Evolutionary conservation across 2,113 vertebrate species (phyloP).

Genomic region (Paradoxurus hermaphroditus): DNA sequence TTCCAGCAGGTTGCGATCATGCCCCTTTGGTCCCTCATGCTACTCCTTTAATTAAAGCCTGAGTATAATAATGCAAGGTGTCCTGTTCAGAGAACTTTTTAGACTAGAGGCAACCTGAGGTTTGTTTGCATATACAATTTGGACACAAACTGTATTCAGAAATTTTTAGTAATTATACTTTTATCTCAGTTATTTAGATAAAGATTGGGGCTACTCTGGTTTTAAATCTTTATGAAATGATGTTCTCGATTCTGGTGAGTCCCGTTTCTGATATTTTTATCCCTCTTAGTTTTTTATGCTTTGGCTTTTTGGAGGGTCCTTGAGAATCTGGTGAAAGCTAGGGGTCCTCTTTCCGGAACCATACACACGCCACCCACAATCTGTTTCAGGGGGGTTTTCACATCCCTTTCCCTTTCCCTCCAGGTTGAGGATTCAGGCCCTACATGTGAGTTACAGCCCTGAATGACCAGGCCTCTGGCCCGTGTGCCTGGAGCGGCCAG

Average conservation of each 20-base stretch:
- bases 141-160: background rate
- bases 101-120: background rate
- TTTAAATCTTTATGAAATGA: background rate
- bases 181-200: background rate
- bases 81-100: background rate
- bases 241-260: background rate
- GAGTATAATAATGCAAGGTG: background rate
- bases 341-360: background rate
- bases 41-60: background rate
- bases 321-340: background rate
- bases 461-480: background rate
- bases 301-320: background rate
- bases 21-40: fast-evolving
- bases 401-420: background rate
- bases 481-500: fast-evolving
- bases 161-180: background rate
- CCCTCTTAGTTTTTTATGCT: background rate
- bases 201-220: background rate
- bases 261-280: background rate
- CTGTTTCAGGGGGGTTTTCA: background rate
- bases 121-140: background rate
- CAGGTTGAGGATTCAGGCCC: background rate
- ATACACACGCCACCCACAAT: background rate
- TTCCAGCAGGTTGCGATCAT: background rate
- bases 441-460: too few species aligned